Base-by-base conservation (phyloP, 2,888 invertebrate species). In the Dusona sp. region DNA sequence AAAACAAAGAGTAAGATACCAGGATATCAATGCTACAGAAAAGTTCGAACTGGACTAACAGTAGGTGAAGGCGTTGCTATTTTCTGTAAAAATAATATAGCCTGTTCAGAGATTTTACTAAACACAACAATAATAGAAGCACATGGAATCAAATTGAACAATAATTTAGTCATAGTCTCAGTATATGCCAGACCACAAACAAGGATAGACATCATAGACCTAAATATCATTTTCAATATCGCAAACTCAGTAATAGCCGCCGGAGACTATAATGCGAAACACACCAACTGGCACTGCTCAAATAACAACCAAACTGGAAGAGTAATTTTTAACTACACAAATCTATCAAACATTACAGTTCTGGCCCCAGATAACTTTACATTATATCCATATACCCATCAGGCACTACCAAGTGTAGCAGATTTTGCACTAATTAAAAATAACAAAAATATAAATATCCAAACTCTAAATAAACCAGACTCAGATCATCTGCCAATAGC, bases 101-200 rank as follows among this genome's bases (percentile, higher is more conserved):
- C 4, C 33, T 33, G 33, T 4, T 33, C 33, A 33, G 33, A 33
- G 4, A 4, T 33, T 3, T 33, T 33, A 33, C 2, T n/a, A n/a
- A n/a, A n/a, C n/a, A n/a, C n/a, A n/a, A n/a, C n/a, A n/a, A n/a
- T n/a, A n/a, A n/a, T n/a, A n/a, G n/a, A n/a, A n/a, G n/a, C n/a
- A n/a, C n/a, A n/a, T n/a, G n/a, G n/a, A n/a, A n/a, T n/a, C n/a
- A n/a, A n/a, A n/a, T n/a, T n/a, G n/a, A n/a, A n/a, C n/a, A n/a
- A n/a, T n/a, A n/a, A n/a, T n/a, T n/a, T n/a, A n/a, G n/a, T n/a
- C 1, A 68, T 57, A 8, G 42, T 57, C 9, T 57, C 68, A 45
- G 57, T 16, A 13, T 83, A 77, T 29, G 54, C 25, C 54, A 87
- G 65, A 81, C 89, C 65, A 86, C 90, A 48, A 29, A 82, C n/a